Evolutionary conservation across 2,888 invertebrate genomes (phyloP).

Genomic region (Embidobia sp.): DNA sequence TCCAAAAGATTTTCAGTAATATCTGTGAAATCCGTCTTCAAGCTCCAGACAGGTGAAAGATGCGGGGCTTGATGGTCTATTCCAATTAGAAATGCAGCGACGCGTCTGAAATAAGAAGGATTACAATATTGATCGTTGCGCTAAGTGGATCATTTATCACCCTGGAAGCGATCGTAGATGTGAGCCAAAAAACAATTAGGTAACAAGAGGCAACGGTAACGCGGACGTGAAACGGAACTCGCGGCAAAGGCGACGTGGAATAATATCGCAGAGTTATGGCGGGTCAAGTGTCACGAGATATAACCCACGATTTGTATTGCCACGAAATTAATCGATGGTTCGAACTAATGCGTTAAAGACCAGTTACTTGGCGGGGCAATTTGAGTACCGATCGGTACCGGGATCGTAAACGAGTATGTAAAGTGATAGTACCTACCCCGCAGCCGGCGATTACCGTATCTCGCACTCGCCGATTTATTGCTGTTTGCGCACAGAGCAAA

Average conservation of each 20-base stretch:
- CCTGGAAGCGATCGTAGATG: conserved; percentile 4
- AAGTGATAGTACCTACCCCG: conserved; percentile 59
- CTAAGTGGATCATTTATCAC: conserved; percentile 34
- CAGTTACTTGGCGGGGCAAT: conserved; percentile 59
- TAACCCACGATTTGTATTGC: conserved; percentile 63
- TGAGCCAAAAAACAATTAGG: conserved; percentile 24
- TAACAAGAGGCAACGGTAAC: conserved; percentile 44
- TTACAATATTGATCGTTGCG: too few species aligned
- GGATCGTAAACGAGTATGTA: conserved; percentile 62
- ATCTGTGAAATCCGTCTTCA: too few species aligned
- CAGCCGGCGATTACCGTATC: conserved; percentile 49
- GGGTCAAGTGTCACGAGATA: conserved; percentile 58
- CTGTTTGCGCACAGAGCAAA: conserved; percentile 20
- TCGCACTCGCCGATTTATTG: conserved; percentile 43
- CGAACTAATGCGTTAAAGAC: conserved; percentile 64
- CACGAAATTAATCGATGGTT: conserved; percentile 60
- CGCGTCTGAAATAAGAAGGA: too few species aligned
- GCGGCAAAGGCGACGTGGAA: conserved; percentile 38
- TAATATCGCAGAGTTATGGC: conserved; percentile 61
- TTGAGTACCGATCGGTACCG: conserved; percentile 51
- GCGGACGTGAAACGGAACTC: conserved; percentile 36
- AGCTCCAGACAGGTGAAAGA: too few species aligned
- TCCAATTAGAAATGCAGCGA: too few species aligned
- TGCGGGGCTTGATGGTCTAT: too few species aligned
- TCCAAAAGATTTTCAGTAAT: too few species aligned